Base-by-base conservation (phyloP, 1,140 invertebrate species). In the Archegozetes longisetosus region DNA sequence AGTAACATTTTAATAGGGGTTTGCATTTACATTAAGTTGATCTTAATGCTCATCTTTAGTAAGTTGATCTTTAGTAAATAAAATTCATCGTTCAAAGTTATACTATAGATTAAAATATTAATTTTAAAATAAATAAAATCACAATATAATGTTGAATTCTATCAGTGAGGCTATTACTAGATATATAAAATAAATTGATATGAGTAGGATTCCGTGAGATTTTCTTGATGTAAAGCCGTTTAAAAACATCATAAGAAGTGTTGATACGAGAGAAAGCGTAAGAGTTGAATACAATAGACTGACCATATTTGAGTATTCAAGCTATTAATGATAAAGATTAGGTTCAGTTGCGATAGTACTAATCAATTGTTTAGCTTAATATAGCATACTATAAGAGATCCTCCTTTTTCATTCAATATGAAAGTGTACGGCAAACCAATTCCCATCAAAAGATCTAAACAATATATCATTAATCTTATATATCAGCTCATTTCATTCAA, bases 381-480 rank as follows among this genome's bases (percentile, higher is more conserved):
- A 9, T 9, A 40, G 17, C 6, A 40, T 9, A 9, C 17, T 9
- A 40, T 40, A 40, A 17, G 6, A 9, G 6, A 40, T 17, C 17
- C 6, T 40, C 6, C 17, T 9, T 17, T 17, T 6, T 17, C 17
- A 40, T 17, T 40, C 17, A 40, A 70, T 69, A n/a, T 66, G 69
- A 77, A 72, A 3, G 75, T 74, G 64, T 79, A 80, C 22, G 78
- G 75, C 60, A 79, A 69, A 17, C 78, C 79, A 53, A 80, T 73
- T 23, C 78, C 78, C 64, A 71, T 73, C 1, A 79, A 64, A 23
- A 78, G 64, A 71, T 79, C 58, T 60, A 55, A 14, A 26, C 14
- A 22, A 32, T 24, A 26, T 17, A n/a, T n/a, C n/a, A n/a, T n/a
- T n/a, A n/a, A n/a, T n/a, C n/a, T n/a, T n/a, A n/a, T n/a, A n/a